phyloP scores from a whole-genome alignment of 2,797 vertebrate genomes.

The Phataginus tetradactyla region DNA sequence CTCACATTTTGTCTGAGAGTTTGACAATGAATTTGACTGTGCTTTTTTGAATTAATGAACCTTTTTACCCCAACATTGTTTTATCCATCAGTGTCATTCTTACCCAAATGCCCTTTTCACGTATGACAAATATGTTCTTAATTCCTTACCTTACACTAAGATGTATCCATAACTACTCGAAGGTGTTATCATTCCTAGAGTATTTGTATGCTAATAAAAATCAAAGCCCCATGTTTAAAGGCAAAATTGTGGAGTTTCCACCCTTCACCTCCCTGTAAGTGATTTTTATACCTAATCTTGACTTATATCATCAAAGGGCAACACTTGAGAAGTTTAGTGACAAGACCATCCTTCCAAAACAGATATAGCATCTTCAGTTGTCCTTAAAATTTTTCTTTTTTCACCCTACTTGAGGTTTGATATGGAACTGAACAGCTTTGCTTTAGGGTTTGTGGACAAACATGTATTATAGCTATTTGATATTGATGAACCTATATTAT shows the following conservation, averaged over 20 bases:
- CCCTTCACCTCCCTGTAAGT: not conserved
- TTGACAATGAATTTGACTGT: not conserved
- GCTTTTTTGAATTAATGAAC: not conserved
- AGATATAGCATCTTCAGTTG: not conserved
- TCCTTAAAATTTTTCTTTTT: not conserved
- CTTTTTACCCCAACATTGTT: not conserved
- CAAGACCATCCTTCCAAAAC: not conserved
- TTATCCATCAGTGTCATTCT: not conserved
- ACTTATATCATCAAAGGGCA: not conserved
- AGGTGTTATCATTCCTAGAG: not conserved
- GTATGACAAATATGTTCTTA: not conserved
- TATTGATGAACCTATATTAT: not conserved
- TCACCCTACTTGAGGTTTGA: not conserved
- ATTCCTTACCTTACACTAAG: not conserved
- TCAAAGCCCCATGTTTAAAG: not conserved
- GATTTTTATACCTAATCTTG: not conserved
- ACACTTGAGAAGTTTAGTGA: not conserved
- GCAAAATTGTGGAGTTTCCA: slow-evolving; percentile 12
- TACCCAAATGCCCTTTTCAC: not conserved
- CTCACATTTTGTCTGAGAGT: not conserved
- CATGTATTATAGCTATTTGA: not conserved
- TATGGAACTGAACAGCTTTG: not conserved
- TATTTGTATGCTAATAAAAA: not conserved
- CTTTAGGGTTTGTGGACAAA: not conserved
- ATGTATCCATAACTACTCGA: slow-evolving; percentile 7